These are phyloP conservation scores for Arctocebus calabarensis DNA, from an alignment of 2,797 vertebrate species.

Conservation along the genomic window DNA sequence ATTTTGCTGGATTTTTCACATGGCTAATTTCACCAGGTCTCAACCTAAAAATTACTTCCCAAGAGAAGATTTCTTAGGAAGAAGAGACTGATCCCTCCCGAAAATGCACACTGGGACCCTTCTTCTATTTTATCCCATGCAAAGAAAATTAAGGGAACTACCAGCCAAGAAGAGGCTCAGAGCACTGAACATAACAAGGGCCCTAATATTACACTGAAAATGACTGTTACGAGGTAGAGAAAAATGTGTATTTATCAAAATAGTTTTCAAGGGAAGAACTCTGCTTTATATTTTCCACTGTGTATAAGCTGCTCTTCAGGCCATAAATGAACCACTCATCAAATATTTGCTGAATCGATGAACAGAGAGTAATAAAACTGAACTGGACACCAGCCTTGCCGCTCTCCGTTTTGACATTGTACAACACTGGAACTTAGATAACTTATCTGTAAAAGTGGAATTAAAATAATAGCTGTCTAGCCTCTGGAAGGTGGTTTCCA, in stretches of 20 bases:
- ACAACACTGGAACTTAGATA: not conserved
- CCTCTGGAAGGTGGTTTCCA: not conserved
- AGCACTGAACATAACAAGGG: not conserved
- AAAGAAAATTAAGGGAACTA: not conserved
- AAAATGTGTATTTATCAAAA: slow-evolving; percentile 13
- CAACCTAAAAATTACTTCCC: slow-evolving; percentile 10
- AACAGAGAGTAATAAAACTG: not conserved
- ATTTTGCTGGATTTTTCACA: not conserved
- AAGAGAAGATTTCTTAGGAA: not conserved
- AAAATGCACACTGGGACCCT: not conserved
- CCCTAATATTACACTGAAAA: not conserved
- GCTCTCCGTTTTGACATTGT: not conserved
- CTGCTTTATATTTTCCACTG: slow-evolving; percentile 10
- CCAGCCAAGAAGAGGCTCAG: not conserved
- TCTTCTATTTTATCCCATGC: not conserved
- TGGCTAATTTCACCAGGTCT: not conserved
- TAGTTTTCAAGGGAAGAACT: slow-evolving; percentile 29
- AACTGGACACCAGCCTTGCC: not conserved
- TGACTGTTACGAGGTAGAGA: not conserved
- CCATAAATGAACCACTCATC: slow-evolving; percentile 27
- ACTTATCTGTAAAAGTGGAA: not conserved
- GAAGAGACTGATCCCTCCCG: not conserved
- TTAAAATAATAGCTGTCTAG: slow-evolving; percentile 18
- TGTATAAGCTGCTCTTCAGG: slow-evolving; percentile 15
- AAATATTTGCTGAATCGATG: slow-evolving; percentile 50